Evolutionary conservation across 2,797 vertebrate genomes (phyloP), one percentile per base, ranked within the genome.

Genomic region (Emys orbicularis): DNA sequence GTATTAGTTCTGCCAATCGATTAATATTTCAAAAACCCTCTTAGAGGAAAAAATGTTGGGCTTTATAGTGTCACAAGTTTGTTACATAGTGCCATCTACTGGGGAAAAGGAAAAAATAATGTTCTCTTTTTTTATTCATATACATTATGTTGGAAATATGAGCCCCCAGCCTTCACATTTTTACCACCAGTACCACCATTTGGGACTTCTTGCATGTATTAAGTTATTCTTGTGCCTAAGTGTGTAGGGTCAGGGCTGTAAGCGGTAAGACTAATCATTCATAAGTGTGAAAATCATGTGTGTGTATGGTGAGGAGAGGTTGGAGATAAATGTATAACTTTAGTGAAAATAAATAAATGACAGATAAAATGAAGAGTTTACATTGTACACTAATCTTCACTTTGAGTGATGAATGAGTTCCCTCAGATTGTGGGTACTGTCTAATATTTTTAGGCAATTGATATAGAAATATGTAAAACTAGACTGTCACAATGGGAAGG

Each of bases 81-180:
- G n/a, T 95, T 93, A 80, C 81, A 97, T 95, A 98, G 97, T 96
- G 97, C 98, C 98, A 98, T 95, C 98, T 98, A 94, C 88, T 95
- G 98, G 91, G 65, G 31, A 86, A 88, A 95, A 89, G 15, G 7
- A 19, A 27, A 12, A 89, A 29, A 91, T 94, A 95, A 84, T 29
- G n/a, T 7, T 53, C 6, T 4, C 0, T 84, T 89, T 77, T 87
- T 56, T n/a, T 6, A 47, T 49, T 8, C 47, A 47, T 13, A 29
- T 83, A 44, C 0, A 0, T 57, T 80, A n/a, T 15, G 1, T 0
- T 68, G 31, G 9, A 89, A 91, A 47, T 7, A 84, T 52, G 76
- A 92, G 76, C 41, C 18, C 3, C 34, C n/a, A 27, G 91, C 31
- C 15, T 88, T 83, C 34, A 9, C 47, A 3, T 3, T 29, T 13